A percentile compares a stretch with the other conserved stretches of the same genome.
Evolutionary conservation across 1,140 invertebrate species (phyloP).

Genomic region (Ceratina calcarata): DNA sequence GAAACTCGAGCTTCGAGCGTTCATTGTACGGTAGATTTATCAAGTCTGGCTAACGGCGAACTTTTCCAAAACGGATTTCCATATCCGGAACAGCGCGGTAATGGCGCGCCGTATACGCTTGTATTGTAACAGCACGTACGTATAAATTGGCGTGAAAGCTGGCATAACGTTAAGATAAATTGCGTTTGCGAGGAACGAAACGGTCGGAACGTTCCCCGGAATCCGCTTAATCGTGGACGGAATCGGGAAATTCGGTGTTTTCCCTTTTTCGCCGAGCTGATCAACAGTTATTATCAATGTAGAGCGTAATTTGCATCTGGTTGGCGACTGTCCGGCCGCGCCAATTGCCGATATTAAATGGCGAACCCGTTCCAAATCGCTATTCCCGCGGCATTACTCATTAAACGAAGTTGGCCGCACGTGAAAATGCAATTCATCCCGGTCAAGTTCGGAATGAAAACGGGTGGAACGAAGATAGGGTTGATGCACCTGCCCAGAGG

Average conservation of each 20-base stretch:
- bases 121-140: no score
- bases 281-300: constrained; percentile 49
- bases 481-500: background rate
- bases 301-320: constrained; percentile 41
- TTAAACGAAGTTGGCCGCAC: constrained; percentile 35
- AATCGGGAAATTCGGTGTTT: background rate
- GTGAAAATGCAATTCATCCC: constrained; percentile 31
- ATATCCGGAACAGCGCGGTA: background rate
- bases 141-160: no score
- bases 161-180: background rate
- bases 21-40: background rate
- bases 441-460: constrained; percentile 17
- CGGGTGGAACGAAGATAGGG: constrained; percentile 9
- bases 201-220: background rate
- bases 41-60: background rate
- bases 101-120: no score
- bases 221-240: constrained; percentile 9
- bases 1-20: background rate
- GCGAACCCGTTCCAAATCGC: constrained; percentile 29
- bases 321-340: background rate
- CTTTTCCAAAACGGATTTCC: background rate
- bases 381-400: constrained; percentile 27
- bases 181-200: background rate
- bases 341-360: constrained; percentile 45
- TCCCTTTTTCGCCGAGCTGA: constrained; percentile 10